Conservation (phyloP, 2,797 vertebrate species). For the Halcyon leucocephala region DNA sequence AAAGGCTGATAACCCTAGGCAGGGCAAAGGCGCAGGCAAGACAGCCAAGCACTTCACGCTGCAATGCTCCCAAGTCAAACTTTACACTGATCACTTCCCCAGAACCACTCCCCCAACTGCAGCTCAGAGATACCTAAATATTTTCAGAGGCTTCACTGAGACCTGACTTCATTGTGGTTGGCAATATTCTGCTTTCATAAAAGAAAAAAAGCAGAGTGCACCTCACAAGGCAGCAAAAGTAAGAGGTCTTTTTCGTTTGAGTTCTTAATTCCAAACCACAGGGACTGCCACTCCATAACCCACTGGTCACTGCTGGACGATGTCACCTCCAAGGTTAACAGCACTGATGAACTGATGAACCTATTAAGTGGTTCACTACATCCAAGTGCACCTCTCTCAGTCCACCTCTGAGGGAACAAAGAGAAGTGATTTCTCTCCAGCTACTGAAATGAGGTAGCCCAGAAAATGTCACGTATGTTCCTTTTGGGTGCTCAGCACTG, state of each 20-base stretch:
- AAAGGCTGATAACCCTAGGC: background rate
- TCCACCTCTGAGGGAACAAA: background rate
- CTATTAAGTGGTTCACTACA: background rate
- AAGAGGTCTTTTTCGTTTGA: background rate
- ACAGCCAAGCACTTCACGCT: background rate
- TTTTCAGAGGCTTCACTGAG: background rate
- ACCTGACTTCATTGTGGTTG: background rate
- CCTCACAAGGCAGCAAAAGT: background rate
- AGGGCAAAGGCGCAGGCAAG: background rate
- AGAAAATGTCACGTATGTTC: background rate
- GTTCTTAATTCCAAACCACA: background rate
- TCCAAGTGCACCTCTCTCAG: background rate
- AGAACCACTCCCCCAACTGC: background rate
- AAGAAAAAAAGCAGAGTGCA: background rate
- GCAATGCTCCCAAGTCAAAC: background rate
- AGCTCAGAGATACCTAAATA: background rate
- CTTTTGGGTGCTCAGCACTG: background rate
- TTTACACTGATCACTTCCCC: background rate
- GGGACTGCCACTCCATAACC: background rate
- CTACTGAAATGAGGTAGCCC: background rate
- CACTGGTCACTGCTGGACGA: background rate
- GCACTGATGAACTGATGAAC: background rate
- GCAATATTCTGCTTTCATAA: background rate
- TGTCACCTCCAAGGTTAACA: background rate
- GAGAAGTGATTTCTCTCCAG: background rate